Percentiles rank a stretch among this genome's conserved stretches.
Conservation (phyloP, 2,888 invertebrate species). For the Mechanitis mazaeus region DNA sequence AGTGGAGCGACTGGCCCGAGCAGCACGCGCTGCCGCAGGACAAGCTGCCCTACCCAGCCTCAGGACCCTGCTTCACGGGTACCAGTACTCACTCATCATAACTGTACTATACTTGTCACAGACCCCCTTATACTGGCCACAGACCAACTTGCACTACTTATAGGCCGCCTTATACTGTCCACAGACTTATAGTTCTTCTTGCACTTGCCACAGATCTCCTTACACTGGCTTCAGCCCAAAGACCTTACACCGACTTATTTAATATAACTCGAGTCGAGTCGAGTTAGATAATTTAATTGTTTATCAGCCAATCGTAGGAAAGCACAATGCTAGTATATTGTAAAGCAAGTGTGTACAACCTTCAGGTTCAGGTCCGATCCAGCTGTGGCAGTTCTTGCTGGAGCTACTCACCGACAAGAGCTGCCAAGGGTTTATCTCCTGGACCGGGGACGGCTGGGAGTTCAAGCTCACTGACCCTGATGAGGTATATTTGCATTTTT, state of each 20-base stretch:
- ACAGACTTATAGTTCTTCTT: no score
- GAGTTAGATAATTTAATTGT: no score
- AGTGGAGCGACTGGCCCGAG: conserved; percentile 71
- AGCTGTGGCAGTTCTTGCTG: conserved; percentile 97
- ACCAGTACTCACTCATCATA: conserved; percentile 22
- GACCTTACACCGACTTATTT: no score
- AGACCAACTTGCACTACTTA: no score
- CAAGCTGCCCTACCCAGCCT: conserved; percentile 70
- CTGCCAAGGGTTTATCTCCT: conserved; percentile 97
- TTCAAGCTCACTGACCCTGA: conserved; percentile 99
- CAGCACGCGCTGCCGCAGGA: conserved; percentile 72
- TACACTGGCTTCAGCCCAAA: no score
- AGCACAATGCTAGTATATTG: conserved; percentile 51
- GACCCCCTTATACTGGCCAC: no score
- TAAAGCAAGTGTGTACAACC: conserved; percentile 69
- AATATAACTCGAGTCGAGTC: no score
- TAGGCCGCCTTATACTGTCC: no score
- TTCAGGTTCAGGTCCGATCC: conserved; percentile 95
- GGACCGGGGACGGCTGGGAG: conserved; percentile 99
- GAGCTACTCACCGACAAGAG: conserved; percentile 96
- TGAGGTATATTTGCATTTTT: conserved; percentile 79
- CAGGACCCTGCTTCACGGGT: conserved; percentile 81
- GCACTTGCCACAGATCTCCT: no score
- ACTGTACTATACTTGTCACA: no score
- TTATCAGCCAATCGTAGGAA: not conserved